phyloP scores from a whole-genome alignment of 2,113 vertebrate genomes.

The Sinocyclocheilus maitianheensis region DNA sequence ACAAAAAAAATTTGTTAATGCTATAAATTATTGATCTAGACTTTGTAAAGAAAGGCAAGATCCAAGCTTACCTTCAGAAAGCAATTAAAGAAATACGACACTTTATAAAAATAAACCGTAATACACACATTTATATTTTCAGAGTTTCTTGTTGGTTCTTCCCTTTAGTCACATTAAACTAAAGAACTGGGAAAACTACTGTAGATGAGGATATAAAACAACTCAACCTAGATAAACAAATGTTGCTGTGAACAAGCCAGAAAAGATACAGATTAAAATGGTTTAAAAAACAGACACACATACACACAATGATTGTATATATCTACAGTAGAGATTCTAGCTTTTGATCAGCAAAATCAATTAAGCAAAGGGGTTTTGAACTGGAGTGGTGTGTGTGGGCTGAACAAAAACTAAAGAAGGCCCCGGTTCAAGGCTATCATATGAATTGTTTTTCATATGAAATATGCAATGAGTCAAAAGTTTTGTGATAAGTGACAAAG shows the following conservation, averaged over 20 bases:
- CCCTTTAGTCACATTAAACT: slow-evolving; percentile 1
- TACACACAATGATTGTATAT: not conserved
- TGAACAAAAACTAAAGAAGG: slow-evolving; percentile 47
- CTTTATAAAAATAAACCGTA: not conserved
- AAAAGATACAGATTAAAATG: slow-evolving; percentile 6
- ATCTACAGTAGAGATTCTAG: slow-evolving; percentile 34
- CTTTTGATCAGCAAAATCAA: slow-evolving; percentile 64
- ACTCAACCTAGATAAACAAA: not conserved
- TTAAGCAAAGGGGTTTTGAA: slow-evolving; percentile 54
- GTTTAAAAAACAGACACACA: not conserved
- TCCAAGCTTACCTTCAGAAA: not conserved
- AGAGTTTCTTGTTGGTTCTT: not conserved
- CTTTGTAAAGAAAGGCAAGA: not conserved
- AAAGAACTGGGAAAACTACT: not conserved
- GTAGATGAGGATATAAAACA: slow-evolving; percentile 1
- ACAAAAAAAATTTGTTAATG: not conserved
- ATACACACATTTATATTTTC: not conserved
- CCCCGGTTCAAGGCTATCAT: slow-evolving; percentile 74
- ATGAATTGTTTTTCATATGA: slow-evolving; percentile 67
- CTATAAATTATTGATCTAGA: not conserved
- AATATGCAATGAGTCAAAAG: slow-evolving; percentile 61
- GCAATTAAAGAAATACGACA: not conserved
- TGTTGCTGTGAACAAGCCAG: not conserved
- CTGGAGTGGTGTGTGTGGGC: slow-evolving; percentile 58
- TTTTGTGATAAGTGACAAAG: slow-evolving; percentile 73